Evolutionary conservation across 1,140 invertebrate genomes (phyloP).

Genomic region (Nomia melanderi): DNA sequence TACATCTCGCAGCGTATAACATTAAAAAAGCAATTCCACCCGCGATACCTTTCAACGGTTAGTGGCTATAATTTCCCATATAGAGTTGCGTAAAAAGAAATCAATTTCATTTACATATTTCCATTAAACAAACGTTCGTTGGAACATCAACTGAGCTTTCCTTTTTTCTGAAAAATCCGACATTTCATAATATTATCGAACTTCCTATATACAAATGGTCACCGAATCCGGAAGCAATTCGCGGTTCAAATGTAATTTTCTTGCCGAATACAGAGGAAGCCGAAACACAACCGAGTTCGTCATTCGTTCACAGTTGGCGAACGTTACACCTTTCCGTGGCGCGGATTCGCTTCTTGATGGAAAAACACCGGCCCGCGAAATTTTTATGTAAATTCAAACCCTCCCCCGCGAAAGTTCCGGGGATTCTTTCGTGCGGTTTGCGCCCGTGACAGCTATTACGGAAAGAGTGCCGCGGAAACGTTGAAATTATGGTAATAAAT

Average conservation of each 20-base stretch:
- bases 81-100: no score
- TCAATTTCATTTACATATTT: no score
- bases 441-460: not conserved
- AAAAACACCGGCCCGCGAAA: conserved; percentile 3
- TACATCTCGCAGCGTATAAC: no score
- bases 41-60: no score
- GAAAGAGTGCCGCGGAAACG: conserved; percentile 4
- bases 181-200: no score
- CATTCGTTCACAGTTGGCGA: not conserved
- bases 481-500: conserved; percentile 23
- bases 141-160: no score
- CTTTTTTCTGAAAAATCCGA: no score
- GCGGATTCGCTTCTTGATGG: not conserved
- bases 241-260: not conserved
- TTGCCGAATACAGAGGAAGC: not conserved
- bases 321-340: not conserved
- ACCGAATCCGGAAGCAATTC: not conserved
- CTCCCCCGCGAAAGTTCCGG: not conserved
- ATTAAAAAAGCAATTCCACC: no score
- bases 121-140: no score
- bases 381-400: conserved; percentile 22
- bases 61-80: no score
- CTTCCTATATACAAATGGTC: no score
- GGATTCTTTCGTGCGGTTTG: not conserved
- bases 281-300: not conserved